Conservation (phyloP, 2,113 vertebrate species). For the Ctenodactylus gundi region DNA sequence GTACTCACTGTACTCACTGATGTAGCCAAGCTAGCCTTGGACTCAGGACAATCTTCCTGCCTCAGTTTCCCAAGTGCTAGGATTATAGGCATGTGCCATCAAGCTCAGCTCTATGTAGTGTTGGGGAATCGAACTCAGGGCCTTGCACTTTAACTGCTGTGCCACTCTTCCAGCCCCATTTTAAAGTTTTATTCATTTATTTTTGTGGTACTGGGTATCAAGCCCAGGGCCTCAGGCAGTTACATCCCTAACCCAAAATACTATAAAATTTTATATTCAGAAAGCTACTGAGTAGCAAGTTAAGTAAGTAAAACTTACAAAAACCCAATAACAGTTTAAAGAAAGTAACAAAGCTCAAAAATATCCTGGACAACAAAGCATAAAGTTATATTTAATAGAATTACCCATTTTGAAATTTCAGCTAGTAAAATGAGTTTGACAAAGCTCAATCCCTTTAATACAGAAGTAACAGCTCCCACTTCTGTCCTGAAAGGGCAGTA, state of each 20-base stretch:
- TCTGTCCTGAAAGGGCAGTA: neutral
- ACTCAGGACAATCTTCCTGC: no score
- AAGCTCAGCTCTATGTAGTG: no score
- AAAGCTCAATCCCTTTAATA: slow-evolving; percentile 11
- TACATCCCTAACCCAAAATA: neutral
- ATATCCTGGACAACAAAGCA: neutral
- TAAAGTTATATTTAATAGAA: neutral
- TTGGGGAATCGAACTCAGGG: no score
- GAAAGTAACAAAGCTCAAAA: slow-evolving; percentile 43
- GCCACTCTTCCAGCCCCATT: no score
- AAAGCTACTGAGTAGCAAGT: slow-evolving; percentile 11
- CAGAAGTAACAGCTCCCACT: neutral
- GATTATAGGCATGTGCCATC: no score
- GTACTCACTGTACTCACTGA: no score
- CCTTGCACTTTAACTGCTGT: no score
- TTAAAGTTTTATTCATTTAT: neutral
- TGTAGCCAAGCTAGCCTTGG: neutral
- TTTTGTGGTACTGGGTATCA: neutral
- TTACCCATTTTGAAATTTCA: neutral
- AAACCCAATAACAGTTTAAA: slow-evolving; percentile 34
- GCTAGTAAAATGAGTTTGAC: neutral
- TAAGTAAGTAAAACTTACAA: slow-evolving; percentile 19
- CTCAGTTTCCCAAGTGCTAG: no score
- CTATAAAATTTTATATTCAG: neutral
- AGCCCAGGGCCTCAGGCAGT: neutral